Conservation (phyloP, 2,797 vertebrate species). For the Luscinia megarhynchos region DNA sequence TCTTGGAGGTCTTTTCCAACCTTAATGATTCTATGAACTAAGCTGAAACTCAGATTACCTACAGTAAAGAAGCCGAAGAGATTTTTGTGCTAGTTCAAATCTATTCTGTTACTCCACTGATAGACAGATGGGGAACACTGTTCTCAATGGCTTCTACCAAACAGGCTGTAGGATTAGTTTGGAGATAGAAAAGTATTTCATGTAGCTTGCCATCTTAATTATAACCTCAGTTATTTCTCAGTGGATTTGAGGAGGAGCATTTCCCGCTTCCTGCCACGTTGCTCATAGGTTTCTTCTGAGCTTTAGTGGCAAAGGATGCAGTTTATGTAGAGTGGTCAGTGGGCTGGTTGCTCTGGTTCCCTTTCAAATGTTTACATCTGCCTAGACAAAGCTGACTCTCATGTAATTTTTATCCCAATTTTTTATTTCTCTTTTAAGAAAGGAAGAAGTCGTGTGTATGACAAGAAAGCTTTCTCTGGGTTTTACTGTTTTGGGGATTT, state of each 20-base stretch:
- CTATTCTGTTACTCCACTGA: rapidly evolving
- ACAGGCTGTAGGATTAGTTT: neutral
- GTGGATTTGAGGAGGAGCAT: neutral
- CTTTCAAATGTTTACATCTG: neutral
- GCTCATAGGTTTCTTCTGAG: neutral
- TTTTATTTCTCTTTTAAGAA: neutral
- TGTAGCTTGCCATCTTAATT: neutral
- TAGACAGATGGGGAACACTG: neutral
- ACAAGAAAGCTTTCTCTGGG: neutral
- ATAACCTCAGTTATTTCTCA: neutral
- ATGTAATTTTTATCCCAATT: neutral
- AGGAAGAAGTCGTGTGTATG: neutral
- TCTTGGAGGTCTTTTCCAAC: neutral
- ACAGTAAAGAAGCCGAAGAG: neutral
- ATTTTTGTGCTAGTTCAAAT: neutral
- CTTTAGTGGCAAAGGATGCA: neutral
- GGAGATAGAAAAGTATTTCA: neutral
- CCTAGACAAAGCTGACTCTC: neutral
- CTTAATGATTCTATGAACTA: neutral
- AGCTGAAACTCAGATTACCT: neutral
- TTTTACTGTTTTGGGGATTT: neutral
- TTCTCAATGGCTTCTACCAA: neutral
- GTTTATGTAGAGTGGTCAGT: neutral
- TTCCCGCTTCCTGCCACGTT: neutral
- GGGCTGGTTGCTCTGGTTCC: neutral